phyloP scores from a whole-genome alignment of 2,113 vertebrate genomes.

The Centropus bengalensis region DNA sequence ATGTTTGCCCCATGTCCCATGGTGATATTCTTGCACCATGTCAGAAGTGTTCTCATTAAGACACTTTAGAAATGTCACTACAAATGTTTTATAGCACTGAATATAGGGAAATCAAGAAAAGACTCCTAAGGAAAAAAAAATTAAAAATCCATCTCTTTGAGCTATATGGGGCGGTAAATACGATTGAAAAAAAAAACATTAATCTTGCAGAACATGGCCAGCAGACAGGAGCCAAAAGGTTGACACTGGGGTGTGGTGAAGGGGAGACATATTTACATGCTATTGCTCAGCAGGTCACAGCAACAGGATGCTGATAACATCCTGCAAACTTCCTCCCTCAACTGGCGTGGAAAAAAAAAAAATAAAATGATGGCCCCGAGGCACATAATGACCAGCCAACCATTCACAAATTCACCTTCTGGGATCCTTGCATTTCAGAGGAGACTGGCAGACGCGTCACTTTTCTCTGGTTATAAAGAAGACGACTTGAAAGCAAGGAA shows the following conservation, averaged over 20 bases:
- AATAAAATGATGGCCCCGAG: background rate
- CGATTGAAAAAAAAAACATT: conserved; percentile 57
- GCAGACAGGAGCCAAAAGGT: conserved; percentile 74
- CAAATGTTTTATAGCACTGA: background rate
- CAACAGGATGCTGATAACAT: conserved; percentile 80
- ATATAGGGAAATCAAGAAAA: background rate
- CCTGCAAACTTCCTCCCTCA: conserved; percentile 74
- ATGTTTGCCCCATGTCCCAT: fast-evolving
- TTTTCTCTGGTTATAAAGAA: background rate
- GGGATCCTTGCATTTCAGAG: background rate
- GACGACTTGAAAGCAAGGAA: background rate
- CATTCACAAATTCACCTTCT: conserved; percentile 38
- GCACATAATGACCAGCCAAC: background rate
- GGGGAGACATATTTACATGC: conserved; percentile 73
- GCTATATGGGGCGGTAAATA: background rate
- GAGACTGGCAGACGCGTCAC: background rate
- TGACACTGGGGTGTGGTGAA: conserved; percentile 67
- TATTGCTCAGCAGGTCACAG: conserved; percentile 75
- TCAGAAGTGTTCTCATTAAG: fast-evolving
- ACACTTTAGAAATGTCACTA: background rate
- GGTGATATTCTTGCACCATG: fast-evolving
- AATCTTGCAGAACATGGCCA: conserved; percentile 41
- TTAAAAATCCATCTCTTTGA: background rate
- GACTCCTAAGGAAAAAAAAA: background rate
- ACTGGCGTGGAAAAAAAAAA: background rate